Evolutionary conservation across 1,140 invertebrate species (phyloP).

Genomic region (Drosophila parabipectinata): DNA sequence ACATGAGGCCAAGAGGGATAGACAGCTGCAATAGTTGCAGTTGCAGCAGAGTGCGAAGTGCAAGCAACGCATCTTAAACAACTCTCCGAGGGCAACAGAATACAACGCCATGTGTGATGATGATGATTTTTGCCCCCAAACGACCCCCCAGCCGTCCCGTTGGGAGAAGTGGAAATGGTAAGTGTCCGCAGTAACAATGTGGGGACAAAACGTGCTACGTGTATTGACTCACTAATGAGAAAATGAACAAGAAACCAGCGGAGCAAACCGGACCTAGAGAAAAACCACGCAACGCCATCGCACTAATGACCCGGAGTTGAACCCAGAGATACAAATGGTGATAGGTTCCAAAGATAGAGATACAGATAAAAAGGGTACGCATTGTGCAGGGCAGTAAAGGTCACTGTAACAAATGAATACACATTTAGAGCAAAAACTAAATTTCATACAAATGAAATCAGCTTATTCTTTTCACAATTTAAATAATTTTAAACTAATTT

Average conservation of each 20-base stretch:
- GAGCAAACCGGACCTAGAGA: constrained; percentile 4
- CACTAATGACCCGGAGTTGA: constrained; percentile 69
- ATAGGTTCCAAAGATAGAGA: constrained; percentile 26
- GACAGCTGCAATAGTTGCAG: constrained; percentile 56
- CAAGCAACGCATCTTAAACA: constrained; percentile 65
- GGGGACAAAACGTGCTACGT: constrained; percentile 69
- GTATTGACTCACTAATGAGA: constrained; percentile 78
- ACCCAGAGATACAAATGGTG: constrained; percentile 43
- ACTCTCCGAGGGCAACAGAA: constrained; percentile 27
- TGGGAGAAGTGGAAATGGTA: constrained; percentile 6
- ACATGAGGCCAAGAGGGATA: constrained; percentile 45
- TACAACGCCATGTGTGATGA: constrained; percentile 33
- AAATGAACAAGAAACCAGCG: constrained; percentile 53
- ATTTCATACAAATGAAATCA: no score
- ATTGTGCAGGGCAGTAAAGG: neutral
- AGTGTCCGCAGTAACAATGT: constrained; percentile 60
- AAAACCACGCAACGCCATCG: constrained; percentile 44
- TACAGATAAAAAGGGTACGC: constrained; percentile 6
- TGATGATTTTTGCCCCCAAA: neutral
- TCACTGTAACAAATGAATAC: constrained; percentile 6
- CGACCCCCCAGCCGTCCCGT: neutral
- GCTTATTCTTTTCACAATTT: neutral
- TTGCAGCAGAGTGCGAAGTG: constrained; percentile 61
- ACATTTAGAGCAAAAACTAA: neutral
- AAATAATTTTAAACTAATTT: neutral